Evolutionary conservation across 2,113 vertebrate genomes (phyloP), one percentile per base, ranked within the genome.

Genomic region (Carassius gibelio): DNA sequence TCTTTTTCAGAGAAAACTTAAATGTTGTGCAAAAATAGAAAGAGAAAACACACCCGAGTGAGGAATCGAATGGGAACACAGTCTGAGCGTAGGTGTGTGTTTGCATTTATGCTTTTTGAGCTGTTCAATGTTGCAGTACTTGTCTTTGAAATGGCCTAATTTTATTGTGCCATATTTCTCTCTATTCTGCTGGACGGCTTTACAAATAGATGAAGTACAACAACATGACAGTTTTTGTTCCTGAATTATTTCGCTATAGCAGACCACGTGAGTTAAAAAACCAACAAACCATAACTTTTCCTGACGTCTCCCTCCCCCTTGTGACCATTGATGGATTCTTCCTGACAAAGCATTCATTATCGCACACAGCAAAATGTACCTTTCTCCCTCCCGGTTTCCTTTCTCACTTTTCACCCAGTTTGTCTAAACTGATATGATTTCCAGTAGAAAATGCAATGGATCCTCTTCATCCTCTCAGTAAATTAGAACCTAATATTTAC

Each of bases 261-360:
- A 94, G 93, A 95, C 95, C 95, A 96, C 89, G 92, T 95, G 95
- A 95, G 95, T 95, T 96, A 96, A 96, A 96, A 71, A 96, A 94
- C 94, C 95, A 97, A 96, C 94, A 96, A 95, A 95, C 94, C 94
- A 94, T 96, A 96, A 96, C 94, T 96, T 97, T 94, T 92, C 94
- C 92, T 96, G 96, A 96, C 93, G 95, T 95, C 95, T 95, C 94
- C 92, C 96, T 94, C 94, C 94, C 96, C 94, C 91, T 92, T 94
- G 94, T 95, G 94, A 96, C 95, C 94, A 91, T 91, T 96, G 95
- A 97, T 95, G 89, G 94, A 95, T 95, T 96, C 95, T 92, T 91
- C 93, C 94, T 96, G 92, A 95, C 95, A 96, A 96, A 95, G 91
- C 93, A 95, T 96, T 95, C 91, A 95, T 96, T 96, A 96, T 96